Base-by-base conservation (phyloP, 2,113 vertebrate species). In the Eurystomus gularis region DNA sequence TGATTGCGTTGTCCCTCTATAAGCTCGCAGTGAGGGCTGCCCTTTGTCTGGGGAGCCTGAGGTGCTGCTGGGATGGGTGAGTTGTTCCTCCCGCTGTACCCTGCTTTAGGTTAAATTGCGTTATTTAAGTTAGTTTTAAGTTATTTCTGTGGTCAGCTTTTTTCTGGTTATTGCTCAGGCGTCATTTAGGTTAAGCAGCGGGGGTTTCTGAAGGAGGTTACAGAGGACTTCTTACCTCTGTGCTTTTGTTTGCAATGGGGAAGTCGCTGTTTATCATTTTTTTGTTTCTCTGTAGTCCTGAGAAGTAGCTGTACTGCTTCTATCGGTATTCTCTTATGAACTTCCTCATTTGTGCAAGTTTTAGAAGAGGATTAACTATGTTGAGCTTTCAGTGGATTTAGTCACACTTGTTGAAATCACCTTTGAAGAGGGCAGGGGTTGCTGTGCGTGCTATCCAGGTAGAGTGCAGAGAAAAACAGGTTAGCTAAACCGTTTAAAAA, bases 31-130 rank as follows among this genome's bases (percentile, higher is more conserved):
- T 19, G 40, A 4, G 0, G 1, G 7, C n/a, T n/a, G n/a, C n/a
- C n/a, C n/a, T 3, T 37, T 3, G 3, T 5, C 13, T 10, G 17
- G 46, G 23, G n/a, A 21, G 39, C 8, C 6, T 2, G 6, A 1
- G 19, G 40, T 16, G 11, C 3, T 40, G 0, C 0, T 1, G 13
- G 3, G 2, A 0, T 13, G 7, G 6, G 40, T 26, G 37, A 8
- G 10, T 24, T 26, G 3, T 11, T 14, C 10, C 6, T 72, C 2
- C 37, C 3, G 18, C 10, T 7, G 5, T 6, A 5, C 10, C 7
- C 19, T 1, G 1, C 9, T 58, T 64, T 42, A 29, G 19, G 14
- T 15, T 55, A 3, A 26, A 10, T 55, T 58, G 10, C 72, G 10
- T 52, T 39, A 4, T 10, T 85, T 52, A 29, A 65, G 17, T 19